Base-by-base conservation (phyloP, 2,888 invertebrate genomes). In the Hyposoter didymator region DNA sequence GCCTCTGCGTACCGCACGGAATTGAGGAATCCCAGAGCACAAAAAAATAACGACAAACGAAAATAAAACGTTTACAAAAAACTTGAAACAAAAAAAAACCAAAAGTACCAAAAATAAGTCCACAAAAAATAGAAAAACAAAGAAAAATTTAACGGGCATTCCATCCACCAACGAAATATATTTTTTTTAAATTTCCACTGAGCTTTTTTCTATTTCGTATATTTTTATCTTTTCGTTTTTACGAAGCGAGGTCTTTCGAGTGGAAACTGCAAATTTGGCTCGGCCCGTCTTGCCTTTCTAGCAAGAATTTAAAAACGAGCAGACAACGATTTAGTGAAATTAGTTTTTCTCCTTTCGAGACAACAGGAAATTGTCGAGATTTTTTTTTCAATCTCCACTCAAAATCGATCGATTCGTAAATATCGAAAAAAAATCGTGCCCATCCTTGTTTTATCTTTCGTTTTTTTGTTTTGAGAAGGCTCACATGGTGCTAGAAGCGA, bases 401-500 rank as follows among this genome's bases (percentile, higher is more conserved):
- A 66, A 62, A 74, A 83, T 70, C 69, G 80, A 52, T 84, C 84
- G 76, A 66, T 82, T 67, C 70, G 70, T 66, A 82, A 85, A 78
- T 75, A 74, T 69, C 39, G 67, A 79, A 79, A 78, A 73, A 78
- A 78, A 73, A 78, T 86, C 88, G 91, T 90, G 91, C 88, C 89
- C 89, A 89, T 89, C 59, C 1, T 14, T 6, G 28, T 86, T 47
- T 67, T 83, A 83, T 12, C 84, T 64, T 39, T 39, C 39, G 39
- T 39, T 39, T 39, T 39, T 67, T 73, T 45, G n/a, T n/a, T 66
- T 59, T 81, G 85, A 87, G 89, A 90, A 90, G 92, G 95, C 96
- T 96, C 95, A 97, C 97, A 97, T 96, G 92, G 97, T 97, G 90
- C 97, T 97, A 86, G 97, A 97, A 87, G 97, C 97, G 91, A 98